Base-by-base conservation (phyloP, 1,140 invertebrate genomes). In the Druon quercuslanigerum region DNA sequence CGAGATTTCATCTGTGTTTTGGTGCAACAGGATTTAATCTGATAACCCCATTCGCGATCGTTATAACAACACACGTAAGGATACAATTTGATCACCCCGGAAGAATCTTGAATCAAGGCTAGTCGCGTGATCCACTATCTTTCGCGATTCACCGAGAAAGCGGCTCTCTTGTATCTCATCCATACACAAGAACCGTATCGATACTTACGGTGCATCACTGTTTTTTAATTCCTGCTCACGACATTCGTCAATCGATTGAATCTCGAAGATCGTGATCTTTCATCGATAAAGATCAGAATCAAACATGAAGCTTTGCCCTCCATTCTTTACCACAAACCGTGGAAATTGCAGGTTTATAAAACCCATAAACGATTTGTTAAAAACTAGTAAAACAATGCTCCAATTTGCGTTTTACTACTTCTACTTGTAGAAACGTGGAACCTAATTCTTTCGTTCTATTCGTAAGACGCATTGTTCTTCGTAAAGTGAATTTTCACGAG, bases 401-500 rank as follows among this genome's bases (percentile, higher is more conserved):
- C 5, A 33, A 33, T 33, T 33, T 3, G 25, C 25, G 25, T 33
- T 33, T 33, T 33, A 33, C 3, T 5, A 33, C 25, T 1, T 54
- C 51, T 54, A 54, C 6, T 54, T 4, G 51, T 54, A 6, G 17
- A 54, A 2, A 54, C 51, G 51, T 54, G 13, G 3, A 54, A n/a
- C 17, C 6, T n/a, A 54, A 54, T n/a, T 54, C 0, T 54, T 17
- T 54, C 51, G 17, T 17, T 54, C 17, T 17, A n/a, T 51, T 54
- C 14, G 19, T 19, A 66, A 74, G 66, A 74, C 25, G 73, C 17
- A 75, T 75, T 66, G 57, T 66, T 71, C 66, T 20, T 75, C 52
- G 66, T 57, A 74, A 78, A 78, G 77, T 78, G 77, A 78, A 78
- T 78, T 78, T 74, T 71, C 77, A 78, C 57, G 70, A 73, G 72